phyloP scores from a whole-genome alignment of 2,797 vertebrate species.

The Craterocephalus amniculus region DNA sequence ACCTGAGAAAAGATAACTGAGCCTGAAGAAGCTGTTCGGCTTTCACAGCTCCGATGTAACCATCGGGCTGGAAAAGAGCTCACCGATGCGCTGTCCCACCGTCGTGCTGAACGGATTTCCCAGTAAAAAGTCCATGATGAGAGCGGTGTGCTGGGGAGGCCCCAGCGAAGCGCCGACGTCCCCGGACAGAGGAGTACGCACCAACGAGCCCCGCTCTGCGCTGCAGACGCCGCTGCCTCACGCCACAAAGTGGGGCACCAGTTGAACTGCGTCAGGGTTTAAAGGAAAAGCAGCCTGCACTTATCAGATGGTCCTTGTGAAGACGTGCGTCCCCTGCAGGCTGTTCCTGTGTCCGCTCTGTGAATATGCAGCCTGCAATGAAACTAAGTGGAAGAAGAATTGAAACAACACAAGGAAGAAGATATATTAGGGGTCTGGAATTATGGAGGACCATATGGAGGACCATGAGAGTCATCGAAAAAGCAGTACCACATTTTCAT shows the following conservation, averaged over 20 bases:
- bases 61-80: conserved; percentile 19
- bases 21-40: neutral
- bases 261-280: conserved; percentile 77
- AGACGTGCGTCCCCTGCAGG: conserved; percentile 26
- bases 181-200: conserved; percentile 32
- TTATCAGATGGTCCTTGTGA: neutral
- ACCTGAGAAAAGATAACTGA: neutral
- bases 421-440: no score
- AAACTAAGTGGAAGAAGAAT: no score
- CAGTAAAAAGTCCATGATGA: conserved; percentile 82
- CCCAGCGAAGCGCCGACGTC: conserved; percentile 43
- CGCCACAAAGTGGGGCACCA: conserved; percentile 50
- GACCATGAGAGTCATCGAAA: no score
- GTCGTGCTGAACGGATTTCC: conserved; percentile 82
- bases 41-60: neutral
- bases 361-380: no score
- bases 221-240: conserved; percentile 28
- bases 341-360: no score
- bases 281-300: conserved; percentile 70
- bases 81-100: conserved; percentile 83
- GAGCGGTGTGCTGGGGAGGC: conserved; percentile 14
- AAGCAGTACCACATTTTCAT: no score
- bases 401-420: no score
- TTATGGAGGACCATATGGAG: no score
- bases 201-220: conserved; percentile 8